Base-by-base conservation (phyloP, 2,888 invertebrate species). In the Spodoptera littoralis region DNA sequence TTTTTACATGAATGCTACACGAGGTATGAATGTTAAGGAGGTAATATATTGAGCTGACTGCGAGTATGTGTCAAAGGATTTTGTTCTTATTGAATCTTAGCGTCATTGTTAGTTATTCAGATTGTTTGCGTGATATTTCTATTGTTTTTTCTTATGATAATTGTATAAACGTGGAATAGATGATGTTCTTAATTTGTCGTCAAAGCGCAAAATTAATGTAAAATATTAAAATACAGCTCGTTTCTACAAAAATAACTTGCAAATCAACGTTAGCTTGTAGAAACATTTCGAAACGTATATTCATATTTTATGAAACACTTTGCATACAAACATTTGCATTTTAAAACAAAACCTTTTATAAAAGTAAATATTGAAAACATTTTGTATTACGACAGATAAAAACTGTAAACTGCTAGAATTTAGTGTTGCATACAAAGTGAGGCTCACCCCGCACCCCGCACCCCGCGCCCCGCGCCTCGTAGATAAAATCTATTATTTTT, bases 1-100 rank as follows among this genome's bases (percentile, higher is more conserved):
- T 80, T 80, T 78, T 78, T 71, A 70, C 63, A 36, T 66, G 65
- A 70, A 71, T 73, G 55, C 60, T 52, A 59, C 65, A 60, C 60
- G 77, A 60, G 73, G 46, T 47, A 22, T 42, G 63, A 73, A 68
- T 76, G 50, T 49, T 59, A 53, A 42, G 11, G 18, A 24, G 24
- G 3, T 47, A 43, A 54, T 13, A 44, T 50, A 52, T 55, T 51
- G 50, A 36, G 24, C 30, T 12, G 48, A 42, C 12, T 44, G 27
- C 64, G 41, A 67, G 50, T 36, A 58, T 11, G 18, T 53, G 60
- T 58, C 50, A n/a, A 8, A 47, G 18, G 13, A 22, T 41, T 5
- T 36, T n/a, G 27, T 42, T n/a, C 44, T 44, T 44, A 36, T 36
- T 36, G 6, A 36, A 36, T 36, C 6, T 36, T 9, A 36, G 6